A percentile compares a stretch with the other conserved stretches of the same genome.
Evolutionary conservation across 2,113 vertebrate species (phyloP).

Genomic region (Phoenicopterus ruber): DNA sequence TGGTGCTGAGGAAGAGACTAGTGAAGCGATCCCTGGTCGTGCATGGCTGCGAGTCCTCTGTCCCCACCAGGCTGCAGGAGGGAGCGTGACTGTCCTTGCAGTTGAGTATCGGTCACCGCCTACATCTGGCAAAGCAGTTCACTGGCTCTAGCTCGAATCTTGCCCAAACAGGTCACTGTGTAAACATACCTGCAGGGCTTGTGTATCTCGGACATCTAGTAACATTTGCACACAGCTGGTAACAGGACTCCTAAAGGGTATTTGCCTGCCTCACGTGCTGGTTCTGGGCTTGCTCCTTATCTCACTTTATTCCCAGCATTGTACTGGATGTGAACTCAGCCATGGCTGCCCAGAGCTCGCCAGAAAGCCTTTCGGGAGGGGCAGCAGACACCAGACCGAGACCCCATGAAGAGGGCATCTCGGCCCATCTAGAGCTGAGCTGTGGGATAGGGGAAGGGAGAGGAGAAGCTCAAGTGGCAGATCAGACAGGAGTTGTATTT

Average conservation of each 20-base stretch:
- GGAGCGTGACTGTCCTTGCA: neutral
- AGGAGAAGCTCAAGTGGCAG: neutral
- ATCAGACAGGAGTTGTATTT: neutral
- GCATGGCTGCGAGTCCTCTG: neutral
- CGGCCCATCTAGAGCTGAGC: neutral
- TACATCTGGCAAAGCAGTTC: neutral
- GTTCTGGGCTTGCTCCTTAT: neutral
- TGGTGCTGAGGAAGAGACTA: neutral
- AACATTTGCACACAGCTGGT: neutral
- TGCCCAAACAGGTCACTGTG: neutral
- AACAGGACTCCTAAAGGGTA: neutral
- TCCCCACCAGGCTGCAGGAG: neutral
- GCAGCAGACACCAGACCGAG: neutral
- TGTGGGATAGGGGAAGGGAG: neutral
- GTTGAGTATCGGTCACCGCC: neutral
- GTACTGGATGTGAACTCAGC: neutral
- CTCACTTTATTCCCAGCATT: neutral
- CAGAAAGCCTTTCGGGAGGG: neutral
- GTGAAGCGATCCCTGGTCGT: fast-evolving
- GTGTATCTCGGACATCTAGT: neutral
- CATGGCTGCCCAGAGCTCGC: neutral
- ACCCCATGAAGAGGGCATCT: neutral
- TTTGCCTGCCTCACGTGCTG: fast-evolving
- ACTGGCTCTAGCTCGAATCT: fast-evolving
- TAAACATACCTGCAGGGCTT: slow-evolving; percentile 4